Conservation (phyloP, 1,140 invertebrate genomes). For the Diploscapter pachys region DNA sequence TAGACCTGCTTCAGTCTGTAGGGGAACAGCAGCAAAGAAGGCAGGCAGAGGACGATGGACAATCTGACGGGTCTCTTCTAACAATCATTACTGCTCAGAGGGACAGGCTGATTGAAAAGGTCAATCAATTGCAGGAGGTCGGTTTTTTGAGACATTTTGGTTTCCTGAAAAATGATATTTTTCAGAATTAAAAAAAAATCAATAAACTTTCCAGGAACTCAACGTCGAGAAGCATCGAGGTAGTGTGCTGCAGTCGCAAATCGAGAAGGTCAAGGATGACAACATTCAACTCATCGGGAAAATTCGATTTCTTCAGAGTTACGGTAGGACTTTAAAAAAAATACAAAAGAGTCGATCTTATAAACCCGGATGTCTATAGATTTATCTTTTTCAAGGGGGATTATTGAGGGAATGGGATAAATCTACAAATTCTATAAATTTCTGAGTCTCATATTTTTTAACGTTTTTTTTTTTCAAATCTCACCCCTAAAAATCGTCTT, state of each 20-base stretch:
- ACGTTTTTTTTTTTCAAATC: background rate
- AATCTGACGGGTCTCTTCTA: constrained; percentile 10
- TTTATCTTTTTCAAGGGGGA: too few species aligned
- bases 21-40: background rate
- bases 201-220: constrained; percentile 2
- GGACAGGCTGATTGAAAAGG: constrained; percentile 21
- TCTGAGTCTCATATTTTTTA: background rate
- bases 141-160: background rate
- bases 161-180: background rate
- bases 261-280: constrained; percentile 29
- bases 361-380: too few species aligned
- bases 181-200: background rate
- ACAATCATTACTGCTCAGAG: constrained; percentile 22
- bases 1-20: constrained; percentile 13
- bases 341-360: too few species aligned
- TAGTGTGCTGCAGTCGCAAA: constrained; percentile 22
- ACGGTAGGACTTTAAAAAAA: background rate
- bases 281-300: constrained; percentile 27
- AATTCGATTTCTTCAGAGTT: constrained; percentile 24
- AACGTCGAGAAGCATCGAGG: background rate
- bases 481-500: too few species aligned
- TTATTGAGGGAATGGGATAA: too few species aligned
- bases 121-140: constrained; percentile 19
- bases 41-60: background rate
- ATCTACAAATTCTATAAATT: too few species aligned